Evolutionary conservation across 2,888 invertebrate genomes (phyloP).

Genomic region (Alloplasta piceator): DNA sequence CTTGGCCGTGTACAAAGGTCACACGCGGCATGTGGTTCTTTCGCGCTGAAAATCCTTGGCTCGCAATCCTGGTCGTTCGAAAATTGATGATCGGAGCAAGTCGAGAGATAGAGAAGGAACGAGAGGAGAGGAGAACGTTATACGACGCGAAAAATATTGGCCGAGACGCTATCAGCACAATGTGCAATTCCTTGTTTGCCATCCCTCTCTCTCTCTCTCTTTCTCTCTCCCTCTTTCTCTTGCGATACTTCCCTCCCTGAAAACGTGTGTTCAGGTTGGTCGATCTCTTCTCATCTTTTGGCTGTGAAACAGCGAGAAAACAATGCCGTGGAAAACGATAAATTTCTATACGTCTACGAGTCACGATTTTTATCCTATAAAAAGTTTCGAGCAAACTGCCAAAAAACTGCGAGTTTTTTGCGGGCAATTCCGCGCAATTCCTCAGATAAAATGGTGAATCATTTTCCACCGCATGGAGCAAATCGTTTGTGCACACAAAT

Average conservation of each 20-base stretch:
- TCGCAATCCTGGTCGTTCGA: conserved; percentile 46
- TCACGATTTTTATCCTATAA: background rate
- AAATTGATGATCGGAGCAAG: conserved; percentile 58
- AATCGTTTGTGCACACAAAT: background rate
- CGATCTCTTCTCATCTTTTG: conserved; percentile 48
- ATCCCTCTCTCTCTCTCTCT: background rate
- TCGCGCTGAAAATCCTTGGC: conserved; percentile 27
- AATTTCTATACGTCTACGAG: conserved; percentile 40
- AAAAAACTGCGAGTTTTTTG: conserved; percentile 17
- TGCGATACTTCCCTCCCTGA: background rate
- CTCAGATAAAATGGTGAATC: background rate
- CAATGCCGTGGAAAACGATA: conserved; percentile 60
- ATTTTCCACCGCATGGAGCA: background rate
- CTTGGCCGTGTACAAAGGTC: conserved; percentile 28
- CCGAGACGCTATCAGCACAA: conserved; percentile 50
- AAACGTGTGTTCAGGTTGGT: background rate
- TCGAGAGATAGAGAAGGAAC: conserved; percentile 11
- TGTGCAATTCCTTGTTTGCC: conserved; percentile 43
- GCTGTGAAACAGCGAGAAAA: conserved; percentile 56
- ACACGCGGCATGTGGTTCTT: conserved; percentile 18
- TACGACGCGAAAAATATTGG: conserved; percentile 61
- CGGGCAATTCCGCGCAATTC: background rate
- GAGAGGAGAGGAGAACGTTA: conserved; percentile 24
- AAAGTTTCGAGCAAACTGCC: conserved; percentile 28
- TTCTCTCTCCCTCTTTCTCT: background rate